Percentiles rank a stretch among this genome's conserved stretches.
phyloP scores from a whole-genome alignment of 2,797 vertebrate genomes.

The Otus scops region DNA sequence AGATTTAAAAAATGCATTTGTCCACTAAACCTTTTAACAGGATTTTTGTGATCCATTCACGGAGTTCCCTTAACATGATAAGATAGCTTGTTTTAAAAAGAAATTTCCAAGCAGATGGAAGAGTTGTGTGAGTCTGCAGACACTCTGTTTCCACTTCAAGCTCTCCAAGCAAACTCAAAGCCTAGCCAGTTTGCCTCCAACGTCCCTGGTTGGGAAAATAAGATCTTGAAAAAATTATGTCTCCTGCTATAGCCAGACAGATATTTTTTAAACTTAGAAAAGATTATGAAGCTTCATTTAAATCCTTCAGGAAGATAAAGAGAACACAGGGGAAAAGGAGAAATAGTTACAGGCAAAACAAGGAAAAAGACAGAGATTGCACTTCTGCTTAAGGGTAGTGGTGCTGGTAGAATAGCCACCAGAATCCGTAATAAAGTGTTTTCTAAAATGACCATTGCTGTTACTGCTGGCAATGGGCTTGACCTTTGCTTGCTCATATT shows the following conservation, averaged over 20 bases:
- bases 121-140: neutral
- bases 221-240: neutral
- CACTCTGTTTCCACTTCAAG: neutral
- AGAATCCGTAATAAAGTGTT: neutral
- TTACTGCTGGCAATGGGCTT: neutral
- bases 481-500: neutral
- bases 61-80: neutral
- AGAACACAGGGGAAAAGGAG: neutral
- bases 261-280: neutral
- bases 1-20: neutral
- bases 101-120: conserved; percentile 32
- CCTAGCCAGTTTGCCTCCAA: neutral
- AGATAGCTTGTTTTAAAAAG: neutral
- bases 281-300: neutral
- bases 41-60: neutral
- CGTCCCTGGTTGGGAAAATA: conserved; percentile 17
- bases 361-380: neutral
- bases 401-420: neutral
- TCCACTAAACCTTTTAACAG: neutral
- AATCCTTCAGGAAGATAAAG: neutral
- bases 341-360: neutral
- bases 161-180: conserved; percentile 5
- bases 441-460: neutral
- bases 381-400: neutral
- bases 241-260: neutral